These are phyloP conservation scores for Schizopygopsis malacanthus DNA, from an alignment of 2,797 vertebrate genomes.

Conservation along the genomic window DNA sequence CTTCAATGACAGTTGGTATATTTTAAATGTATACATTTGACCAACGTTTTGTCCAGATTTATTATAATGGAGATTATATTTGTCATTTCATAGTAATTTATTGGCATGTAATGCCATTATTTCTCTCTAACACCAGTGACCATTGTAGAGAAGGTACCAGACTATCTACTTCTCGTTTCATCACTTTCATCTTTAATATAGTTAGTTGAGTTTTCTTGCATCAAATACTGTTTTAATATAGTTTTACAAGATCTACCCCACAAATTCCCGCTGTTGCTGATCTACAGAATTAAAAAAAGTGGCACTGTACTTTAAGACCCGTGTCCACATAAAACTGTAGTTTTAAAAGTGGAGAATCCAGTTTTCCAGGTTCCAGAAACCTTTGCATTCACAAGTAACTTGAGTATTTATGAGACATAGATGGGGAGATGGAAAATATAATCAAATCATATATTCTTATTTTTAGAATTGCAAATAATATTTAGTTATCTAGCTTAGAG, in stretches of 20 bases:
- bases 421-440: background rate
- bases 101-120: background rate
- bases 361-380: background rate
- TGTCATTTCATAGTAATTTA: background rate
- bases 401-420: background rate
- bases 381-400: background rate
- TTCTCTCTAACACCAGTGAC: constrained; percentile 19
- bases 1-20: background rate
- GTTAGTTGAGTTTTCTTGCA: background rate
- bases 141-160: constrained; percentile 9
- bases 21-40: background rate
- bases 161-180: background rate
- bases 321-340: background rate
- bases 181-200: background rate
- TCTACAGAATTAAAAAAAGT: background rate
- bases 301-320: background rate
- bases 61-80: background rate
- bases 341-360: background rate
- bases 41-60: background rate
- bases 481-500: background rate
- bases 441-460: background rate
- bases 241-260: background rate
- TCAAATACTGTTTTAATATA: background rate
- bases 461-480: constrained; percentile 5
- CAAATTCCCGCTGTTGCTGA: background rate